Evolutionary conservation across 2,888 invertebrate species (phyloP).

Genomic region (Pilophorus perplexus): DNA sequence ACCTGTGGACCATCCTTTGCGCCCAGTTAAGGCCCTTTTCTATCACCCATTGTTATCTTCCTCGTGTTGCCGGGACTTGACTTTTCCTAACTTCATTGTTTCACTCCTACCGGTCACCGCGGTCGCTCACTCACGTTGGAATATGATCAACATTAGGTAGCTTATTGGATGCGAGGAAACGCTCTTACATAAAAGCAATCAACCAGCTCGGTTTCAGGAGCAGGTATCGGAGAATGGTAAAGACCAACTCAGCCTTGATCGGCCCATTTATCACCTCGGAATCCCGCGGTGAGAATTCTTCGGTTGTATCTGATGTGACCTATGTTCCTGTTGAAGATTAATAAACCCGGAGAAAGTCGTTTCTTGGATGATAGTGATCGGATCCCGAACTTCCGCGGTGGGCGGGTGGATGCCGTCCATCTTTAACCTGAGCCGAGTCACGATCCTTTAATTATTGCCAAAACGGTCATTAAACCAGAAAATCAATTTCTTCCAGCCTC

Average conservation of each 20-base stretch:
- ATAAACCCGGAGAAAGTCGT: slow-evolving; percentile 36
- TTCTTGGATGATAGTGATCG: slow-evolving; percentile 8
- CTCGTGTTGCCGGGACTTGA: too few relatives aligned
- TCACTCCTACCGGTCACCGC: too few relatives aligned
- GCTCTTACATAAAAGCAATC: slow-evolving; percentile 13
- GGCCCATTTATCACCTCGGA: slow-evolving; percentile 33
- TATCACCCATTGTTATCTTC: too few relatives aligned
- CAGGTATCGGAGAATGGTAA: slow-evolving; percentile 24
- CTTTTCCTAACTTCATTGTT: too few relatives aligned
- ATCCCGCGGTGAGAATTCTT: slow-evolving; percentile 35
- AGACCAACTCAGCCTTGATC: slow-evolving; percentile 29
- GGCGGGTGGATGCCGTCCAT: slow-evolving; percentile 6
- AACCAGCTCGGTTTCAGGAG: slow-evolving; percentile 16
- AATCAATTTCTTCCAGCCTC: neutral
- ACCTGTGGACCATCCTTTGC: too few relatives aligned
- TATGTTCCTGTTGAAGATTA: slow-evolving; percentile 36
- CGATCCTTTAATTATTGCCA: slow-evolving; percentile 24
- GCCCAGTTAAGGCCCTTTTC: too few relatives aligned
- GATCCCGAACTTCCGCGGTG: slow-evolving; percentile 26
- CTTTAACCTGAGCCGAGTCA: slow-evolving; percentile 22
- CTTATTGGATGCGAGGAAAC: neutral
- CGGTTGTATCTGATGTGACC: slow-evolving; percentile 26
- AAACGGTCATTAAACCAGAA: neutral
- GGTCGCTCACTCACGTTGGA: too few relatives aligned
- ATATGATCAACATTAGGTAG: neutral